Conservation (phyloP, 2,888 invertebrate species). For the Ormyrus nitidulus region DNA sequence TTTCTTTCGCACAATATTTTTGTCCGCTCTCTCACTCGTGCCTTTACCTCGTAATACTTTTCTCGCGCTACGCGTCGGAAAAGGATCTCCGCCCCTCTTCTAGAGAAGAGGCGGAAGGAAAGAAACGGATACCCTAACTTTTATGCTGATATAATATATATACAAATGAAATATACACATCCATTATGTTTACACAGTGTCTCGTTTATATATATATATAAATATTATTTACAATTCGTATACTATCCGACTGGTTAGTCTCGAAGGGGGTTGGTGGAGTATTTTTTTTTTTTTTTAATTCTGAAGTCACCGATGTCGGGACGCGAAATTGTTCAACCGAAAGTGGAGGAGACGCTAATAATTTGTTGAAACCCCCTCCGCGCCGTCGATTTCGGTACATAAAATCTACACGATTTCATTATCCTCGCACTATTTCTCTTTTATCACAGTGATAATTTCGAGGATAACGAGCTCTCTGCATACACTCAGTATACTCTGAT, state of each 20-base stretch:
- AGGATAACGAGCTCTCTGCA: constrained; percentile 63
- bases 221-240: constrained; percentile 60
- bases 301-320: too few relatives aligned
- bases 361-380: constrained; percentile 18
- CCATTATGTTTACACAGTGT: constrained; percentile 55
- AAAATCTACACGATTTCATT: constrained; percentile 51
- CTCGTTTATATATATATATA: constrained; percentile 54
- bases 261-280: constrained; percentile 24
- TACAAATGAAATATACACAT: constrained; percentile 59
- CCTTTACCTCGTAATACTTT: constrained; percentile 23
- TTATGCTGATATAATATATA: constrained; percentile 50
- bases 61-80: constrained; percentile 15
- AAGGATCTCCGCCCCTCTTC: background rate
- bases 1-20: too few relatives aligned
- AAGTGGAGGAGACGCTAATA: constrained; percentile 7
- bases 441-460: constrained; percentile 69
- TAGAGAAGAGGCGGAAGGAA: constrained; percentile 14
- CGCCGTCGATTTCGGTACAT: constrained; percentile 1
- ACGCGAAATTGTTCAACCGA: too few relatives aligned
- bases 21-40: background rate
- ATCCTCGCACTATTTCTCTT: constrained; percentile 50
- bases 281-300: too few relatives aligned
- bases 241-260: constrained; percentile 53
- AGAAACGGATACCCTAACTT: constrained; percentile 36
- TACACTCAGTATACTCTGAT: background rate